These are phyloP conservation scores for Pogonognathellus flavescens DNA, from an alignment of 1,140 invertebrate genomes.

Conservation along the genomic window DNA sequence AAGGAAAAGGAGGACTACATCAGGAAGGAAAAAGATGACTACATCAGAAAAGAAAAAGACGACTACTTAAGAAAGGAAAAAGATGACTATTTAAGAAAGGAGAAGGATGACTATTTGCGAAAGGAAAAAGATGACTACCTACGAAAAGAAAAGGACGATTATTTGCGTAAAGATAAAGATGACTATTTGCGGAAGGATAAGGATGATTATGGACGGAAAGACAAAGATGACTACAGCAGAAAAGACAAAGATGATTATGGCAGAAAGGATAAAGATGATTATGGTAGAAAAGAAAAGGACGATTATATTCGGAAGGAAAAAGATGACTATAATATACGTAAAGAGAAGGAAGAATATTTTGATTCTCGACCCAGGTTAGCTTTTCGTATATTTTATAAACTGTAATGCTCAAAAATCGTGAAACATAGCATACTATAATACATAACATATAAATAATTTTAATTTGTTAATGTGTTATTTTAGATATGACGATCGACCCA, in stretches of 20 bases:
- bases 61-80: slow-evolving; percentile 53
- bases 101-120: slow-evolving; percentile 3
- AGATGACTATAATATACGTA: neutral
- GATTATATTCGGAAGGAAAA: slow-evolving; percentile 20
- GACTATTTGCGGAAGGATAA: neutral
- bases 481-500: slow-evolving; percentile 13
- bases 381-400: neutral
- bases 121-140: slow-evolving; percentile 5
- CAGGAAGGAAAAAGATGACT: slow-evolving; percentile 10
- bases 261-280: slow-evolving; percentile 15
- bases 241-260: slow-evolving; percentile 7
- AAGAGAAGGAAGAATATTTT: slow-evolving; percentile 17
- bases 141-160: slow-evolving; percentile 5
- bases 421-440: neutral
- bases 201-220: slow-evolving; percentile 3
- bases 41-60: slow-evolving; percentile 26
- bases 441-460: neutral
- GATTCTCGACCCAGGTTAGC: slow-evolving; percentile 55
- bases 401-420: neutral
- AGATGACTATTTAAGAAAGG: slow-evolving; percentile 56
- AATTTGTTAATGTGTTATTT: neutral
- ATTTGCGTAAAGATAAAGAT: neutral
- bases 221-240: slow-evolving; percentile 2
- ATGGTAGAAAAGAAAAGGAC: slow-evolving; percentile 17
- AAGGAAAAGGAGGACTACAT: slow-evolving; percentile 15